Conservation (phyloP, 2,888 invertebrate species). For the Brenthis daphne region DNA sequence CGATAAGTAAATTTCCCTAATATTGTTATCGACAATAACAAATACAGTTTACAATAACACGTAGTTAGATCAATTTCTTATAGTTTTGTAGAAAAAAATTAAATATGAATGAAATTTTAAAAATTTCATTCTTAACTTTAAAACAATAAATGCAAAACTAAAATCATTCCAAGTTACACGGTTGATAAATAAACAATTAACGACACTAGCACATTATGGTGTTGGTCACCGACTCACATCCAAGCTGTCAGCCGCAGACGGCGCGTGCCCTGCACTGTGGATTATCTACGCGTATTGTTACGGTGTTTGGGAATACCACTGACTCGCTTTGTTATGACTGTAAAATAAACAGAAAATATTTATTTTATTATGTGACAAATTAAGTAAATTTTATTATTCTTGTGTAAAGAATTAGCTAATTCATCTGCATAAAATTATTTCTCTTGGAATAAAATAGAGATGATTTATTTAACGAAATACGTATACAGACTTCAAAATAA, state of each 20-base stretch:
- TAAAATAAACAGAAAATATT: background rate
- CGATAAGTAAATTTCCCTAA: too few species aligned
- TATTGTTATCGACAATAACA: too few species aligned
- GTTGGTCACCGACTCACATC: conserved; percentile 41
- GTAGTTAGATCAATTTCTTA: too few species aligned
- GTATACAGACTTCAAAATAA: too few species aligned
- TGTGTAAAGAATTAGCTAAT: too few species aligned
- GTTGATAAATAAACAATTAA: background rate
- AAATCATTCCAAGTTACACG: background rate
- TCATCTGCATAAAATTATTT: too few species aligned
- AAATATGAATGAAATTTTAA: too few species aligned
- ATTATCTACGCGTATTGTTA: conserved; percentile 19
- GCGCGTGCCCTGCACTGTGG: conserved; percentile 6
- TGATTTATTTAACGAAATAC: too few species aligned
- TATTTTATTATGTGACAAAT: background rate
- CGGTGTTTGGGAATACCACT: background rate
- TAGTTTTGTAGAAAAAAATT: too few species aligned
- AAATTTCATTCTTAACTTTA: too few species aligned
- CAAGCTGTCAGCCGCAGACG: conserved; percentile 32
- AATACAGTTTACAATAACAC: too few species aligned
- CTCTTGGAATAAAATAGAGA: too few species aligned
- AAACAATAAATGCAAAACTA: background rate
- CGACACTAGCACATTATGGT: conserved; percentile 29
- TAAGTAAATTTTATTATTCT: background rate
- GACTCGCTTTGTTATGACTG: background rate